Evolutionary conservation across 2,888 invertebrate species (phyloP).

Genomic region (Pachycephus smyrnensis): DNA sequence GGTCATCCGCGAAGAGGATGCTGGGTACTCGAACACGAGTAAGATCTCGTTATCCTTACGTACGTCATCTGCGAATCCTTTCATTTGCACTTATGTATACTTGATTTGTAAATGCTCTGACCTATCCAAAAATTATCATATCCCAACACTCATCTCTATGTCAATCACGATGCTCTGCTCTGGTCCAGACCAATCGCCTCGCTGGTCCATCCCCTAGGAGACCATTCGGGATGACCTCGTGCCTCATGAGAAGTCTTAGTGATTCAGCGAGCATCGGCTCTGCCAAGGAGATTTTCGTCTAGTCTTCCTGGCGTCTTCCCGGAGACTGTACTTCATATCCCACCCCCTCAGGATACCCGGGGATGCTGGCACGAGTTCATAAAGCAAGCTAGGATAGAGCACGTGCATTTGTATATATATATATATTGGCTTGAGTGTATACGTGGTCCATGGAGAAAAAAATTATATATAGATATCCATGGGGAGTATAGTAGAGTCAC

Average conservation of each 20-base stretch:
- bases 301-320: constrained; percentile 44
- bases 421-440: background rate
- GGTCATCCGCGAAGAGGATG: background rate
- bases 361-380: constrained; percentile 13
- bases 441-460: background rate
- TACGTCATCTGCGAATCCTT: background rate
- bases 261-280: constrained; percentile 3
- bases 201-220: background rate
- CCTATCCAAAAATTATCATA: background rate
- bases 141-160: background rate
- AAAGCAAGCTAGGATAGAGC: constrained; percentile 3
- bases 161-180: background rate
- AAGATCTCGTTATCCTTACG: background rate
- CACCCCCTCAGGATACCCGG: background rate
- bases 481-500: background rate
- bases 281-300: constrained; percentile 22
- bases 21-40: no score
- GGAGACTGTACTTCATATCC: constrained; percentile 19
- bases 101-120: background rate
- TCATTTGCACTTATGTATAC: background rate
- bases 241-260: constrained; percentile 1
- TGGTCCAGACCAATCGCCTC: background rate
- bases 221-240: background rate
- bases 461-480: background rate
- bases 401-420: background rate